Base-by-base conservation (phyloP, 2,888 invertebrate species). In the Anthrax anthrax region DNA sequence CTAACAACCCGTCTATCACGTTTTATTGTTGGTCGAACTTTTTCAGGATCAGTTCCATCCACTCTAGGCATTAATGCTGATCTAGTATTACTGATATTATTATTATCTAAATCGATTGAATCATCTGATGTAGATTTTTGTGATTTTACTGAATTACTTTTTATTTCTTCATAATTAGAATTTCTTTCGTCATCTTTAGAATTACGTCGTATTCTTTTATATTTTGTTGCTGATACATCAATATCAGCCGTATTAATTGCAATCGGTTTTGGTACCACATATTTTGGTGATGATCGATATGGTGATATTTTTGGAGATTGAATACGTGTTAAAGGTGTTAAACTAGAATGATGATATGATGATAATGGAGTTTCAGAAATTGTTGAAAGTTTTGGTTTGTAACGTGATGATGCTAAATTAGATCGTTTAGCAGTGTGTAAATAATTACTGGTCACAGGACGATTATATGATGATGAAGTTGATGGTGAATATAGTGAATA, bases 191-290 rank as follows among this genome's bases (percentile, higher is more conserved):
- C 19, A 38, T 32, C 13, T 12, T 32, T 12, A 32, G 29, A 32
- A 12, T 12, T 32, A 12, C 29, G 9, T 12, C 12, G 12, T 32
- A 8, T 9, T 32, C 43, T 42, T 40, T 55, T 50, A 56, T 79
- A 81, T 56, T 72, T 74, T 51, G 80, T 75, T 51, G 76, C 76
- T 1, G 85, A 83, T 0, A 89, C 87, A 62, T 89, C 88, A 54
- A 89, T 89, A 60, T 87, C 85, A 29, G 85, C 84, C 3, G 88
- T 87, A 63, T 87, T 85, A 51, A 87, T 84, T 54, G 79, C 76
- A 43, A 82, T 78, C 2, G 85, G 84, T 44, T 81, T 75, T 2
- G 77, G 69, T 2, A 73, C 60, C 47, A 64, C 65, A 52, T 72
- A 70, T 51, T 69, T 67, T 27, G 69, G 60, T 62, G 61, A 62